Evolutionary conservation across 2,888 invertebrate genomes (phyloP).

Genomic region (Agrotis segetum): DNA sequence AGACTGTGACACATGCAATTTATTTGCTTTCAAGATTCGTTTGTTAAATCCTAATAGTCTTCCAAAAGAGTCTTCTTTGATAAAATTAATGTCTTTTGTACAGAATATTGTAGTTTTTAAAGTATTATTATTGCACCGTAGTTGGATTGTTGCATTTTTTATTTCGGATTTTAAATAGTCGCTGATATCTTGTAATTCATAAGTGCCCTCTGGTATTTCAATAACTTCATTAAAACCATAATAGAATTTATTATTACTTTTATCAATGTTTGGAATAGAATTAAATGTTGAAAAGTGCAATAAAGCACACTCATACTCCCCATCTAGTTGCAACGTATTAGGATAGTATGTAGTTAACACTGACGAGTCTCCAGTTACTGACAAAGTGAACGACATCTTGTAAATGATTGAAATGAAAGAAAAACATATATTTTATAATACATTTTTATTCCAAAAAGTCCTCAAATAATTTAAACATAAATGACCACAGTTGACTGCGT

Average conservation of each 20-base stretch:
- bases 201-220: neutral
- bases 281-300: slow-evolving; percentile 5
- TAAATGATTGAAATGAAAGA: slow-evolving; percentile 9
- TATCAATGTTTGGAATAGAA: neutral
- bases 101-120: slow-evolving; percentile 10
- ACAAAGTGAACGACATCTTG: slow-evolving; percentile 10
- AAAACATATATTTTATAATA: neutral
- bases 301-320: slow-evolving; percentile 4
- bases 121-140: slow-evolving; percentile 13
- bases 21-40: neutral
- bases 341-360: slow-evolving; percentile 3
- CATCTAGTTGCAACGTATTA: slow-evolving; percentile 1
- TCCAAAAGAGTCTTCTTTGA: neutral
- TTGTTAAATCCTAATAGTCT: slow-evolving; percentile 2
- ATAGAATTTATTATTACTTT: neutral
- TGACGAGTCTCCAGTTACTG: slow-evolving; percentile 7
- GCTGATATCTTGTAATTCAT: neutral
- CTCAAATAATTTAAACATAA: slow-evolving; percentile 2
- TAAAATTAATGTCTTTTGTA: slow-evolving; percentile 11
- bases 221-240: neutral
- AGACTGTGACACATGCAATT: slow-evolving; percentile 1
- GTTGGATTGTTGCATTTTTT: neutral
- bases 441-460: slow-evolving; percentile 7
- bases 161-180: slow-evolving; percentile 17
- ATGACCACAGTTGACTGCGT: slow-evolving; percentile 1